Conservation (phyloP, 2,888 invertebrate species). For the Tenthredo notha region DNA sequence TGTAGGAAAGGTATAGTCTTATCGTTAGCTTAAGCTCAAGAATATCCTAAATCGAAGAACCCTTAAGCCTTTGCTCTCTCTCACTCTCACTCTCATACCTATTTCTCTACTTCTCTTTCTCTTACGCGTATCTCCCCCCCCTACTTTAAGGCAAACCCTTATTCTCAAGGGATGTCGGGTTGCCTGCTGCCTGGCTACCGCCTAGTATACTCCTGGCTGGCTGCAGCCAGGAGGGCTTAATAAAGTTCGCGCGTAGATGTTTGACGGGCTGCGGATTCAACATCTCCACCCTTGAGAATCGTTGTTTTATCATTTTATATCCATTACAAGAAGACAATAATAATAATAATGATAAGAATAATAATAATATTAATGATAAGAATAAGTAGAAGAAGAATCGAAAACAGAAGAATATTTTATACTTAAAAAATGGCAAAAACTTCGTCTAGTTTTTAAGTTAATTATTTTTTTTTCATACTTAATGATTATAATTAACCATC, state of each 20-base stretch:
- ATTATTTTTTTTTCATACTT: no score
- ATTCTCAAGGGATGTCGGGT: not conserved
- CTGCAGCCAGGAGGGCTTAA: not conserved
- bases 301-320: constrained; percentile 19
- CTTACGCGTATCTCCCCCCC: constrained; percentile 44
- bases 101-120: constrained; percentile 20
- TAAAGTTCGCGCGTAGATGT: not conserved
- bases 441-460: no score
- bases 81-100: constrained; percentile 46
- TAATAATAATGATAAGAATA: not conserved
- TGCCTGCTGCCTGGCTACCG: not conserved
- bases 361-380: not conserved
- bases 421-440: no score
- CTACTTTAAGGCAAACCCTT: constrained; percentile 25
- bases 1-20: not conserved
- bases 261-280: constrained; percentile 19
- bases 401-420: not conserved
- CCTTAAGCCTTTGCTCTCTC: not conserved
- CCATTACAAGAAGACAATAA: not conserved
- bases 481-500: no score
- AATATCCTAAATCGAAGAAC: not conserved
- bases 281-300: constrained; percentile 13
- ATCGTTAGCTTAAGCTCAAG: not conserved
- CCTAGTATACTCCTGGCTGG: not conserved
- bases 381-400: not conserved